Evolutionary conservation across 1,140 invertebrate genomes (phyloP), one percentile per base, ranked within the genome.

Genomic region (Helicoverpa zea): DNA sequence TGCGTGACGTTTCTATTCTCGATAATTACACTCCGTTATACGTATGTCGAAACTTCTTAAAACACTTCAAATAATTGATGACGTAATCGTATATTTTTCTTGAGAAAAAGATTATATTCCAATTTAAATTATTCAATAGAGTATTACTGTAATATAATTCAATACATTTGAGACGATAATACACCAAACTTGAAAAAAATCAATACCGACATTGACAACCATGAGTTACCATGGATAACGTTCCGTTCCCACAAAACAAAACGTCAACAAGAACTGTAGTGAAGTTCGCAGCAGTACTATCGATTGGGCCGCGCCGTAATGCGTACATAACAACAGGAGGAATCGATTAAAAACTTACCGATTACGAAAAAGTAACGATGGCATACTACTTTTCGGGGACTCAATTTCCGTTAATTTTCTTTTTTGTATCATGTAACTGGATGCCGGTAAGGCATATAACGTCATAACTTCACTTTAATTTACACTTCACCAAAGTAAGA

Each of bases 341-440:
- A 82, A 78, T 54, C 64, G 52, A 81, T 81, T 16, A 76, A 63
- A 75, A 72, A 93, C 93, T 94, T 89, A 94, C 93, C 93, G 87
- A 90, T 93, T 91, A 85, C 90, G 87, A 92, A 91, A 92, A 87
- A 94, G 89, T 92, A 94, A 92, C 81, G 93, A 92, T 80, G 93
- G 93, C 93, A 94, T 94, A 89, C 86, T 90, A 90, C 85, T 92
- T 82, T 82, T 87, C 82, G 85, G 83, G 73, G 88, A 85, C 85
- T 92, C 91, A 79, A 91, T 92, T 87, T 83, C 91, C 91, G 87
- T 93, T 90, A 91, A 92, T 87, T 85, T 92, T 89, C 92, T 89
- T 84, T 92, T 85, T 92, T 43, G 35, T 43, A 93, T 89, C 92
- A 94, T 94, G 84, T 90, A 93, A 90, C 87, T 92, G 80, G 88